Evolutionary conservation across 2,888 invertebrate genomes (phyloP), one percentile per base, ranked within the genome.

Genomic region (Philereme vetulata): DNA sequence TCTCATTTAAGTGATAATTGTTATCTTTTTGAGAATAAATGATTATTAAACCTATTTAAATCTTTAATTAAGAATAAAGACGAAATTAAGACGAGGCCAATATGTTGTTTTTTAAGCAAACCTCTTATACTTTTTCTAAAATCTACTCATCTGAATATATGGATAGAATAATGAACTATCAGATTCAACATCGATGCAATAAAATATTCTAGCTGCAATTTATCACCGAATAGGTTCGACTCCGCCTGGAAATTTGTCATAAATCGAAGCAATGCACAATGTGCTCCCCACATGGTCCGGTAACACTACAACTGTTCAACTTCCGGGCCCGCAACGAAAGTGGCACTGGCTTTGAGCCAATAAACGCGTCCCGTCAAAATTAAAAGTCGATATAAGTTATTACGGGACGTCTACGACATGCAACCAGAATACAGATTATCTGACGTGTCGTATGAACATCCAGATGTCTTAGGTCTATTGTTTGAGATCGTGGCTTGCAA

Each of bases 201-300:
- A 46, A 9, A 11, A 4, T 34, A 34, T 46, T 9, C 4, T 11
- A 32, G 11, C 1, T 21, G 21, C 78, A 80, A 87, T 86, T 84
- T 84, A 84, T 83, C 82, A 82, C 80, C 84, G 80, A 86, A 62
- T 44, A 84, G 84, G 86, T 85, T 86, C 86, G 52, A 34, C 42
- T 51, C 51, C 47, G 47, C 76, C 76, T 84, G 80, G 85, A 84
- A 85, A 84, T 85, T 86, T 87, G 87, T 85, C 81, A 83, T 86
- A 87, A 89, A 83, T 80, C 72, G 84, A 81, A 80, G 85, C 85
- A 87, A 86, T 88, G 85, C 84, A 85, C 85, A 87, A 86, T 88
- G 85, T 84, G 85, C 81, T 77, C 78, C 78, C 46, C 51, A 50
- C 59, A 54, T 42, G 34, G 76, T 78, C 78, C 79, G 82, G 71